phyloP scores from a whole-genome alignment of 2,888 invertebrate species.

The Volucella inanis region DNA sequence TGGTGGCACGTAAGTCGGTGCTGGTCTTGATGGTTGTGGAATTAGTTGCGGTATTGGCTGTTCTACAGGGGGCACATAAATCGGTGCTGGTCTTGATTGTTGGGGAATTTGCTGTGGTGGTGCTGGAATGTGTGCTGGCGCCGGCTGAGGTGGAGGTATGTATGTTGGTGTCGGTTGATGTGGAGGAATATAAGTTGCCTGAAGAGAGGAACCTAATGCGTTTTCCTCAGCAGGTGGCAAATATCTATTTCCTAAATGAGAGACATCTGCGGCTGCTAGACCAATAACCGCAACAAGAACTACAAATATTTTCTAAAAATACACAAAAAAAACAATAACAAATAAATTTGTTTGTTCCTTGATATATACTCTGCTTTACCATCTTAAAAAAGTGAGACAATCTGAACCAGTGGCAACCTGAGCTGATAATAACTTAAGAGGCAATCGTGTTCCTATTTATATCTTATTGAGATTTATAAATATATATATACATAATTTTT shows the following conservation, averaged over 20 bases:
- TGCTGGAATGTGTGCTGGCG: conserved; percentile 21
- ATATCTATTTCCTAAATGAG: conserved; percentile 56
- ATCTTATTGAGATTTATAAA: conserved; percentile 31
- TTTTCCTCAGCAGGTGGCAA: conserved; percentile 50
- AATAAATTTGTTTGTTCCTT: neutral
- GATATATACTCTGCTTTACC: conserved; percentile 13
- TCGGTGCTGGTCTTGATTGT: neutral
- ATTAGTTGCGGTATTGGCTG: conserved; percentile 20
- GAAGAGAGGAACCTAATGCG: neutral
- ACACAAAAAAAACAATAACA: conserved; percentile 5
- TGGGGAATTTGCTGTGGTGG: conserved; percentile 1
- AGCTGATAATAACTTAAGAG: conserved; percentile 56
- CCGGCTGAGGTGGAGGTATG: conserved; percentile 20
- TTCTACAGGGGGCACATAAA: conserved; percentile 29
- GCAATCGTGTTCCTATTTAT: conserved; percentile 67
- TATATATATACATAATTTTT: neutral
- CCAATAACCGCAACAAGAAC: conserved; percentile 56
- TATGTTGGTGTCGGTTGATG: conserved; percentile 8
- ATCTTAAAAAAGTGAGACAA: conserved; percentile 38
- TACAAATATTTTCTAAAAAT: conserved; percentile 55
- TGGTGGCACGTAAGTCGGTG: conserved; percentile 29
- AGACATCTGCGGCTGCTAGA: conserved; percentile 59
- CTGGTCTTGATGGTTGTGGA: conserved; percentile 35
- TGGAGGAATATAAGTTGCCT: conserved; percentile 33
- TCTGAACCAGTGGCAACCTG: conserved; percentile 55